Evolutionary conservation across 2,113 vertebrate genomes (phyloP).

Genomic region (Dunckerocampus dactyliophorus): DNA sequence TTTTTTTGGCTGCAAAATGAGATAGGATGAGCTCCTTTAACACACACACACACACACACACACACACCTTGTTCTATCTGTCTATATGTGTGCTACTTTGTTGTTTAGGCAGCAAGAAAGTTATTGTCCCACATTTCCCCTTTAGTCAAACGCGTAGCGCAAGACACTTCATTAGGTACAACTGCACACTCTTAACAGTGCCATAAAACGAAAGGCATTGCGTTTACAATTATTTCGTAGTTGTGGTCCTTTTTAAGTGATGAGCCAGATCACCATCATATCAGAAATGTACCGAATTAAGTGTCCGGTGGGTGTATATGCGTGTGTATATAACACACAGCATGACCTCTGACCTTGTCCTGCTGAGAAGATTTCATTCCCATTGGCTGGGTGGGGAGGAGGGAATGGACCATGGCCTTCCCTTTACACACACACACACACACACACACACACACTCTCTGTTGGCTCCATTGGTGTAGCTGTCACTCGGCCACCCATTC

Average conservation of each 20-base stretch:
- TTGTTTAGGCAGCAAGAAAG: constrained; percentile 65
- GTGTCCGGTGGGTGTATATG: too few relatives aligned
- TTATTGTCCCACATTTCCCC: constrained; percentile 59
- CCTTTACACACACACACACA: constrained; percentile 31
- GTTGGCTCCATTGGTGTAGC: constrained; percentile 60
- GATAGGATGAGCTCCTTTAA: constrained; percentile 54
- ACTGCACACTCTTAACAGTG: not conserved
- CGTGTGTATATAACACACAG: constrained; percentile 32
- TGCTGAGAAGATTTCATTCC: constrained; percentile 61
- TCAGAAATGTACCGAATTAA: constrained; percentile 9
- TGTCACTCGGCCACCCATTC: constrained; percentile 71
- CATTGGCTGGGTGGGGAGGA: constrained; percentile 48
- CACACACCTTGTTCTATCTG: constrained; percentile 24
- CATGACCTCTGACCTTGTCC: constrained; percentile 52
- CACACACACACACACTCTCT: constrained; percentile 32
- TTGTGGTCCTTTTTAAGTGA: too few relatives aligned
- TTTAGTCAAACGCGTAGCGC: constrained; percentile 11
- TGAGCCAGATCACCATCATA: too few relatives aligned
- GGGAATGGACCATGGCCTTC: not conserved
- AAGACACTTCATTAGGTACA: constrained; percentile 12
- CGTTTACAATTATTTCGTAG: too few relatives aligned
- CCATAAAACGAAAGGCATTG: not conserved
- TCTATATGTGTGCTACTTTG: constrained; percentile 49
- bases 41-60: constrained; percentile 24
- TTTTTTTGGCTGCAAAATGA: constrained; percentile 56